Conservation (phyloP, 1,140 invertebrate genomes). For the Hestina assimilis region DNA sequence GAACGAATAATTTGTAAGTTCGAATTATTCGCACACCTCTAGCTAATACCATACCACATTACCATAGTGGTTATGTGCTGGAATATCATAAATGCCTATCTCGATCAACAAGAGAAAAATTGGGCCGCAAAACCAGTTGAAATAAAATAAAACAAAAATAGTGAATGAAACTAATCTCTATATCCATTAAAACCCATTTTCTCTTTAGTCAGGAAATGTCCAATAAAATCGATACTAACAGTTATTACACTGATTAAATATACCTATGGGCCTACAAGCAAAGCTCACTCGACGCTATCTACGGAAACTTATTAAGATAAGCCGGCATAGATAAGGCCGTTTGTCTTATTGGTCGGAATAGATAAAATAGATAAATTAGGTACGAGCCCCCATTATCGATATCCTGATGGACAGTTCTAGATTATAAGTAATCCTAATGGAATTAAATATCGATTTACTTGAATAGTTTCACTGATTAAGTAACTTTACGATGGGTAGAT, state of each 20-base stretch:
- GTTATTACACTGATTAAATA: constrained; percentile 21
- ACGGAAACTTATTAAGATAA: constrained; percentile 72
- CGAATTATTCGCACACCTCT: no score
- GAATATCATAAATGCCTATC: no score
- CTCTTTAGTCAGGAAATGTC: no score
- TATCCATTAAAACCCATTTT: neutral
- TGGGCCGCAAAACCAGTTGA: no score
- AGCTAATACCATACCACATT: no score
- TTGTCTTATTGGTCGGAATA: constrained; percentile 60
- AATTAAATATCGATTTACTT: constrained; percentile 44
- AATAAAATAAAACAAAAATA: no score
- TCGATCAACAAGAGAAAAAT: no score
- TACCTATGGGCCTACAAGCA: constrained; percentile 5
- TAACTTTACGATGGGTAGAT: neutral
- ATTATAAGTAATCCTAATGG: constrained; percentile 67
- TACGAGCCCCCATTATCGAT: constrained; percentile 50
- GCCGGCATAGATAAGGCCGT: constrained; percentile 55
- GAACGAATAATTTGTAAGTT: no score
- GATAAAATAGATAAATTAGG: constrained; percentile 60
- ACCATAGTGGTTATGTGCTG: no score
- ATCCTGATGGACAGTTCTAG: constrained; percentile 63
- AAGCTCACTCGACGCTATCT: constrained; percentile 43
- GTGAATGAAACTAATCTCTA: no score
- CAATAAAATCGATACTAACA: constrained; percentile 16
- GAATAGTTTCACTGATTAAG: constrained; percentile 15